Conservation (phyloP, 2,113 vertebrate species). For the Ceyx melanurus region DNA sequence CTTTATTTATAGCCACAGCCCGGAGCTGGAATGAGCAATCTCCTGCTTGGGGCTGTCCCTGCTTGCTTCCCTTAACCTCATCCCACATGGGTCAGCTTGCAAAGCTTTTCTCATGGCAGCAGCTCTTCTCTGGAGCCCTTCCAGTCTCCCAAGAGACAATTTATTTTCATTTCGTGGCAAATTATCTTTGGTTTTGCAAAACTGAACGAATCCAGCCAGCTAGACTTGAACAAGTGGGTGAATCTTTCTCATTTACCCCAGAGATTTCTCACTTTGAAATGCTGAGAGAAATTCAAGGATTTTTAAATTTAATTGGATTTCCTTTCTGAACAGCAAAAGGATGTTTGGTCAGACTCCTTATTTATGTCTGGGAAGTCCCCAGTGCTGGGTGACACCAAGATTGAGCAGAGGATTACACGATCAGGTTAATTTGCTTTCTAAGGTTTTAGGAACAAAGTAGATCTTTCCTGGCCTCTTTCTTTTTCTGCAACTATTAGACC, state of each 20-base stretch:
- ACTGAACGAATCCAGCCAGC: neutral
- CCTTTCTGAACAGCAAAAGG: neutral
- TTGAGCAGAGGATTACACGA: neutral
- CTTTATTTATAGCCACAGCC: constrained; percentile 52
- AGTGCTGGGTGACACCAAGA: neutral
- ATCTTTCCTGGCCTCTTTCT: neutral
- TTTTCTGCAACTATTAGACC: neutral
- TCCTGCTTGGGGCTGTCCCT: neutral
- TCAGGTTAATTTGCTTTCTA: neutral
- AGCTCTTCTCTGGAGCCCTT: constrained; percentile 35
- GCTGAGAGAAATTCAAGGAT: neutral
- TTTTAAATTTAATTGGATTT: neutral
- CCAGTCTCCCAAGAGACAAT: neutral
- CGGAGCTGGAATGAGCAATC: neutral
- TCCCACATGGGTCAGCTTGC: neutral
- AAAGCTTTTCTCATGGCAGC: constrained; percentile 17
- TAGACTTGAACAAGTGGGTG: accelerated
- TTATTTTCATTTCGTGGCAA: neutral
- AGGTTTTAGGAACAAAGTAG: neutral
- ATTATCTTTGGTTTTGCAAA: neutral
- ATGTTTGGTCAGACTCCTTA: neutral
- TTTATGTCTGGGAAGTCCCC: neutral
- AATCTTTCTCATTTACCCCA: neutral
- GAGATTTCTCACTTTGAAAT: neutral
- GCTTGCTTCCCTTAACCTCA: constrained; percentile 27